phyloP scores from a whole-genome alignment of 1,140 invertebrate species.

The Solen grandis region DNA sequence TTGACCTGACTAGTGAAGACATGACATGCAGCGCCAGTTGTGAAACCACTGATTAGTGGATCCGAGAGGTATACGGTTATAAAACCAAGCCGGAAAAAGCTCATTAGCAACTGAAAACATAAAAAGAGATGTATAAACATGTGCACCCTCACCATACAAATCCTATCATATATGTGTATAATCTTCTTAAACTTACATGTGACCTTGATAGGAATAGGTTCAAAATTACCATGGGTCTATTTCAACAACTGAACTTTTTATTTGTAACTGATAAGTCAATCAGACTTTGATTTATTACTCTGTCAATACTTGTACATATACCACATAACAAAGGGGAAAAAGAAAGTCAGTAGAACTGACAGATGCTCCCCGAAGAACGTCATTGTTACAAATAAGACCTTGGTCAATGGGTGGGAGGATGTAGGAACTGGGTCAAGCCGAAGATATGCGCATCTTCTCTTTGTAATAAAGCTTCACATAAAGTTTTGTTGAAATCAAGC shows the following conservation, averaged over 20 bases:
- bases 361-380: too few relatives aligned
- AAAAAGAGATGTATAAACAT: not conserved
- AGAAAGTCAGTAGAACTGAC: too few relatives aligned
- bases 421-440: too few relatives aligned
- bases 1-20: slow-evolving; percentile 82
- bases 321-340: too few relatives aligned
- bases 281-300: too few relatives aligned
- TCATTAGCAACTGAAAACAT: slow-evolving; percentile 37
- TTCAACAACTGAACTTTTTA: not conserved
- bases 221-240: not conserved
- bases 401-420: too few relatives aligned
- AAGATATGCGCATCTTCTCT: too few relatives aligned
- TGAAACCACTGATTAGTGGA: slow-evolving; percentile 82
- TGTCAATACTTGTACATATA: too few relatives aligned
- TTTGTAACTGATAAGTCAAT: too few relatives aligned
- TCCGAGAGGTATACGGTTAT: slow-evolving; percentile 82
- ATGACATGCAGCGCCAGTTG: slow-evolving; percentile 82
- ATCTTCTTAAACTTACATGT: not conserved
- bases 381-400: too few relatives aligned
- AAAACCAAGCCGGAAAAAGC: slow-evolving; percentile 77
- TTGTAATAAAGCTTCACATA: too few relatives aligned
- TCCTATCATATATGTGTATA: not conserved
- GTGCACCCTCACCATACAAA: not conserved
- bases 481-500: too few relatives aligned
- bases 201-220: not conserved